Evolutionary conservation across 2,888 invertebrate species (phyloP), one percentile per base, ranked within the genome.

Genomic region (Acrocera orbiculus): DNA sequence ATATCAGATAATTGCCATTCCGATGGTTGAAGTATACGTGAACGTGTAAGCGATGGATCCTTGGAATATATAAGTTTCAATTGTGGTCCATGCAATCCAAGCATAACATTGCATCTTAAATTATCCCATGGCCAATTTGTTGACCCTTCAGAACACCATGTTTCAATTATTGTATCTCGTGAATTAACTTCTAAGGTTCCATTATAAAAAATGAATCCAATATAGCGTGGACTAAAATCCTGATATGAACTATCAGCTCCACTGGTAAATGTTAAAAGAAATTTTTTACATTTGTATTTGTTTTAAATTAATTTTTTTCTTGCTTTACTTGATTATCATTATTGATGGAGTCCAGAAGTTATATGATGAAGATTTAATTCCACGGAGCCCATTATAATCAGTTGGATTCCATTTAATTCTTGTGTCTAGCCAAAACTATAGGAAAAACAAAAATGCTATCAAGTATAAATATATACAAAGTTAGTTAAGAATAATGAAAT

Each of bases 351-450:
- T 9, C 11, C 8, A 9, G 34, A 8, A 13, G 28, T 27, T 19
- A 32, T 20, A 27, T 27, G 27, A n/a, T 11, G 26, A 27, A 7
- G 32, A 19, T 11, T 28, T 22, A 11, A 58, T 31, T 1, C 38
- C 42, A 2, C 40, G 37, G 2, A 71, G 61, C 6, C 63, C 63
- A n/a, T 64, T 66, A 48, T 64, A 75, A 25, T 68, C 64, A 11
- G 47, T 50, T 0, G 70, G 66, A 41, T 67, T 56, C 77, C 77
- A 78, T 1, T 58, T 53, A 45, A 76, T 53, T 39, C 66, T 69
- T 10, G 64, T 56, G 44, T 77, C 77, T 1, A 48, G 56, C 78
- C 78, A 78, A 40, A 53, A 58, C 75, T 75, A 49, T 22, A 59
- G 24, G 58, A 23, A 32, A 30, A 23, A 27, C 32, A 19, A 35